These are phyloP conservation scores for Hydrozoanthus tunicans DNA, from an alignment of 64 coral and sea anemone species.

Conservation along the genomic window DNA sequence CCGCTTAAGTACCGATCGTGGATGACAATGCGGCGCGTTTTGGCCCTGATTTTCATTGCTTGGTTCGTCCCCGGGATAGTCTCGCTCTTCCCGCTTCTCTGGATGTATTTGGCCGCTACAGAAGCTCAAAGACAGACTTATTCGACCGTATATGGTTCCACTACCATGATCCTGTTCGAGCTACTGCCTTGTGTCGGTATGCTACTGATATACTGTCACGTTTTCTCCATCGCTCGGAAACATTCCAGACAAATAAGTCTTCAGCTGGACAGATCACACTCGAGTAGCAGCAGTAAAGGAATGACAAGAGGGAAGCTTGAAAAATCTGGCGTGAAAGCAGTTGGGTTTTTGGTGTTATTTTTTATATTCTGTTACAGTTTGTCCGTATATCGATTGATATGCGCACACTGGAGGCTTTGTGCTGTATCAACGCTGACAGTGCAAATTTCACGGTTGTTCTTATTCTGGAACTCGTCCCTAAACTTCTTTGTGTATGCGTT, in stretches of 20 bases:
- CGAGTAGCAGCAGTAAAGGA: neutral
- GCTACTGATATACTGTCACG: constrained; percentile 27
- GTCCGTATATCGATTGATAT: constrained; percentile 67
- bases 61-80: constrained; percentile 24
- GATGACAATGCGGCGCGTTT: constrained; percentile 9
- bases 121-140: constrained; percentile 10
- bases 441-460: constrained; percentile 38
- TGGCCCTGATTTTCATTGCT: constrained; percentile 7
- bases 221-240: constrained; percentile 41
- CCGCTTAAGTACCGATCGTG: constrained; percentile 23
- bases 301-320: constrained; percentile 42
- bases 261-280: neutral
- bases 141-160: constrained; percentile 14
- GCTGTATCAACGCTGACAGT: constrained; percentile 17
- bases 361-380: constrained; percentile 81
- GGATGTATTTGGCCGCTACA: constrained; percentile 6
- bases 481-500: constrained; percentile 49
- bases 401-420: constrained; percentile 20
- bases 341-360: constrained; percentile 73
- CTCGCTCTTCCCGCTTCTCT: constrained; percentile 9
- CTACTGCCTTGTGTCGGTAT: constrained; percentile 13
- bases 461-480: constrained; percentile 48
- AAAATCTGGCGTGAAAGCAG: constrained; percentile 62
- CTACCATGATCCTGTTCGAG: constrained; percentile 6
- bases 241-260: constrained; percentile 39